Conservation (phyloP, 2,797 vertebrate species). For the Leucoraja ocellata region DNA sequence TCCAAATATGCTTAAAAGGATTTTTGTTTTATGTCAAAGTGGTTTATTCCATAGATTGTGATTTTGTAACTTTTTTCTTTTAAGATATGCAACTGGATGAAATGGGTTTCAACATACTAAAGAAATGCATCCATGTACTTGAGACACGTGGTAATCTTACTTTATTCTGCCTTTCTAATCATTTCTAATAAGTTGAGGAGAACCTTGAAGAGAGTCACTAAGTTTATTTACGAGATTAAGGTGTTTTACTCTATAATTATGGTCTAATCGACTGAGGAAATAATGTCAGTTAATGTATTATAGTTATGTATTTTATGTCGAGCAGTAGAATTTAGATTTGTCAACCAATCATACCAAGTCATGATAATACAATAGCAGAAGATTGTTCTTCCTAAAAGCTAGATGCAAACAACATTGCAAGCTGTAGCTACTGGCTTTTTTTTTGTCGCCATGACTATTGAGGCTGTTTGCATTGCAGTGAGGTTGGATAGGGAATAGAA, state of each 20-base stretch:
- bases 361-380: neutral
- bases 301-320: neutral
- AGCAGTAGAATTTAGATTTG: neutral
- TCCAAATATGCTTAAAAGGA: neutral
- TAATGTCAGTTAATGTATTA: neutral
- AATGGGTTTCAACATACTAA: conserved; percentile 78
- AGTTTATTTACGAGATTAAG: neutral
- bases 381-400: neutral
- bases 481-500: too few relatives aligned
- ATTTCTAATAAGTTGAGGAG: conserved; percentile 43
- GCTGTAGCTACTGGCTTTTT: neutral
- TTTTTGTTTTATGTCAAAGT: neutral
- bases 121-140: conserved; percentile 82
- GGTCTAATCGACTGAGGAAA: neutral
- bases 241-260: neutral
- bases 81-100: conserved; percentile 81
- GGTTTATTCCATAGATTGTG: too few relatives aligned
- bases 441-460: neutral
- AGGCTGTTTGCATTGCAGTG: too few relatives aligned
- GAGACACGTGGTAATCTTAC: conserved; percentile 75
- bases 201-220: conserved; percentile 25
- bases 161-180: conserved; percentile 43
- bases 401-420: neutral
- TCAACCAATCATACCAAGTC: neutral
- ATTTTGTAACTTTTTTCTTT: neutral